phyloP scores from a whole-genome alignment of 2,888 invertebrate species.

The Caenorhabditis becei region DNA sequence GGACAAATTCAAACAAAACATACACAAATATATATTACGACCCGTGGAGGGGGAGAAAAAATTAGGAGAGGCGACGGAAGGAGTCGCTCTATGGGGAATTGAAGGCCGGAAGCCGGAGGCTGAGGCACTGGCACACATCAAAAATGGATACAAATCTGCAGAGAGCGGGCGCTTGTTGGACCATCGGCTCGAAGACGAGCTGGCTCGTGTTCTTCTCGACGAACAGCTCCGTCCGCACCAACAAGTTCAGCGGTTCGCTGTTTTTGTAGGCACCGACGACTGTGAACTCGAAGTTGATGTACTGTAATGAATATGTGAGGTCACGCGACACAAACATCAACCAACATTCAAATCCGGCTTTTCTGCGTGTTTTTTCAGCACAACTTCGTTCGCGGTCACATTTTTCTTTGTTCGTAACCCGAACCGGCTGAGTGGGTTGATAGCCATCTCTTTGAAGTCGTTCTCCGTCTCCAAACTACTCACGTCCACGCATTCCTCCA shows the following conservation, averaged over 20 bases:
- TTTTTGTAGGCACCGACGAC: slow-evolving; percentile 34
- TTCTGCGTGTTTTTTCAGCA: slow-evolving; percentile 21
- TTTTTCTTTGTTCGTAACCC: slow-evolving; percentile 60
- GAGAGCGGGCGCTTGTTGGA: slow-evolving; percentile 29
- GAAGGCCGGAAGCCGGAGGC: slow-evolving; percentile 38
- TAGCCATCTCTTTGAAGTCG: slow-evolving; percentile 48
- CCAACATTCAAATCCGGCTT: slow-evolving; percentile 42
- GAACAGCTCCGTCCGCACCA: slow-evolving; percentile 53
- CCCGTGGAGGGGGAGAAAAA: slow-evolving; percentile 17
- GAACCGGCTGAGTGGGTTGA: slow-evolving; percentile 54
- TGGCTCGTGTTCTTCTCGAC: slow-evolving; percentile 34
- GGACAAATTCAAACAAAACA: slow-evolving; percentile 7
- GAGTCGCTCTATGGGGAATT: slow-evolving; percentile 35
- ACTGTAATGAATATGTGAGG: slow-evolving; percentile 20
- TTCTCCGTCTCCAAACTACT: slow-evolving; percentile 26
- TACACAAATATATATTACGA: slow-evolving; percentile 3
- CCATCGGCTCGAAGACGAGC: slow-evolving; percentile 55
- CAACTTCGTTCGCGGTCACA: slow-evolving; percentile 29
- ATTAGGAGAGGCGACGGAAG: slow-evolving; percentile 16
- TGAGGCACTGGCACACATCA: slow-evolving; percentile 59
- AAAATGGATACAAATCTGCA: slow-evolving; percentile 55
- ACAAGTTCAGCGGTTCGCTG: slow-evolving; percentile 19
- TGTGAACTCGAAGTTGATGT: slow-evolving; percentile 38
- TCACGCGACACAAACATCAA: background rate
- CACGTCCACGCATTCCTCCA: slow-evolving; percentile 57